phyloP scores from a whole-genome alignment of 92 coral and sea anemone genomes.

The Porites lobata region DNA sequence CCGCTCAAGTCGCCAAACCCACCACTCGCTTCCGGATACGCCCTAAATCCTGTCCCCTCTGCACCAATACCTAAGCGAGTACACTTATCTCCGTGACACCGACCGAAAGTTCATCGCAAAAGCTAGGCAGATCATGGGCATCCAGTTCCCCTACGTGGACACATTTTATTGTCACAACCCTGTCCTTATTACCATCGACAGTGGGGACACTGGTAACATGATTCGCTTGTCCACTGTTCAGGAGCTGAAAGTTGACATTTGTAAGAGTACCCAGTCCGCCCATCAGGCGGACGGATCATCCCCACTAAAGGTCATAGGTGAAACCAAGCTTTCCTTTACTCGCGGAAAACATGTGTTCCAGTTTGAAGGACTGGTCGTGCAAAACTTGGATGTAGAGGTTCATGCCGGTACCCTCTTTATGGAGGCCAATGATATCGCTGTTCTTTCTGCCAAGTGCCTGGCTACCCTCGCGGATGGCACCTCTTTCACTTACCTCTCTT shows the following conservation, averaged over 20 bases:
- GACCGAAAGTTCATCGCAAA: slow-evolving; percentile 1
- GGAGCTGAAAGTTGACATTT: background rate
- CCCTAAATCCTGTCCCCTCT: slow-evolving; percentile 14
- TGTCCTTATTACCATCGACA: background rate
- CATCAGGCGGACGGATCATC: slow-evolving; percentile 64
- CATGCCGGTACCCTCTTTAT: slow-evolving; percentile 58
- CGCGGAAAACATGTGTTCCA: slow-evolving; percentile 19
- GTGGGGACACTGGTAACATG: slow-evolving; percentile 16
- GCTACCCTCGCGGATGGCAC: slow-evolving; percentile 49
- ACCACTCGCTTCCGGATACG: background rate
- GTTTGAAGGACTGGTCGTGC: slow-evolving; percentile 61
- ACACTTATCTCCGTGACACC: slow-evolving; percentile 7
- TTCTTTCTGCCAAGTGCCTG: slow-evolving; percentile 27
- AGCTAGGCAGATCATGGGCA: too few relatives aligned
- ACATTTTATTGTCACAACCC: slow-evolving; percentile 34
- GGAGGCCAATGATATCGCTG: slow-evolving; percentile 62
- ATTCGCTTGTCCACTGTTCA: slow-evolving; percentile 15
- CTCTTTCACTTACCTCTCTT: slow-evolving; percentile 51
- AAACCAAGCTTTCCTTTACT: slow-evolving; percentile 17
- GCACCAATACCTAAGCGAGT: slow-evolving; percentile 48
- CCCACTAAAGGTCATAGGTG: slow-evolving; percentile 41
- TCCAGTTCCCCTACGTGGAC: slow-evolving; percentile 46
- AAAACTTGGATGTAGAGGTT: slow-evolving; percentile 69
- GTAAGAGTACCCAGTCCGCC: slow-evolving; percentile 46
- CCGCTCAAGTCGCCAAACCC: background rate